Evolutionary conservation across 2,797 vertebrate species (phyloP).

Genomic region (Clamator glandarius): DNA sequence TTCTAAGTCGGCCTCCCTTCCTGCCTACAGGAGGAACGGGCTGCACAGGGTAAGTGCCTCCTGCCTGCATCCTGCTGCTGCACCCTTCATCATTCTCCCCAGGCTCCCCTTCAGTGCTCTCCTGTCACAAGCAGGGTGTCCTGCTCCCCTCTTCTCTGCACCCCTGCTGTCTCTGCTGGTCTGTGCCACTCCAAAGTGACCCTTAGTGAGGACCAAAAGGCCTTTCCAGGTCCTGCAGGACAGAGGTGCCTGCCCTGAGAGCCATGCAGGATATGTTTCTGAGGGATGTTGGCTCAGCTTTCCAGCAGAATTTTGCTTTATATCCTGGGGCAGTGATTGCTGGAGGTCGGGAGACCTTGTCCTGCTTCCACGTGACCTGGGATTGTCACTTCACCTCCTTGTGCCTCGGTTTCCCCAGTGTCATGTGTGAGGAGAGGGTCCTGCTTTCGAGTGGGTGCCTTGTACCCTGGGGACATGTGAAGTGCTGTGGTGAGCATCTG

Average conservation of each 20-base stretch:
- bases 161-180: not conserved
- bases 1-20: slow-evolving; percentile 91
- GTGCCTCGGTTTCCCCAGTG: not conserved
- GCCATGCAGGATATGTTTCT: not conserved
- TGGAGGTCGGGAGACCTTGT: not conserved
- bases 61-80: not conserved
- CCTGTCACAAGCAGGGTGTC: not conserved
- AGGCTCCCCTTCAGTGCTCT: not conserved
- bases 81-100: not conserved
- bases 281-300: not conserved
- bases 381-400: not conserved
- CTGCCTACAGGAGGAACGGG: slow-evolving; percentile 92
- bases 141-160: not conserved
- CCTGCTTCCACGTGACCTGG: not conserved
- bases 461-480: not conserved
- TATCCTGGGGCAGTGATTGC: not conserved
- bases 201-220: accelerated
- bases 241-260: not conserved
- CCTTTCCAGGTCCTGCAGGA: not conserved
- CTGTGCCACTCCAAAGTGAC: not conserved
- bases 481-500: accelerated
- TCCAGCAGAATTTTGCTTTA: not conserved
- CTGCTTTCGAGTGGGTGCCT: not conserved
- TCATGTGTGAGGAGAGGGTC: not conserved
- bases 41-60: slow-evolving; percentile 86